Conservation (phyloP, 2,113 vertebrate genomes). For the Clarias macrocephalus region DNA sequence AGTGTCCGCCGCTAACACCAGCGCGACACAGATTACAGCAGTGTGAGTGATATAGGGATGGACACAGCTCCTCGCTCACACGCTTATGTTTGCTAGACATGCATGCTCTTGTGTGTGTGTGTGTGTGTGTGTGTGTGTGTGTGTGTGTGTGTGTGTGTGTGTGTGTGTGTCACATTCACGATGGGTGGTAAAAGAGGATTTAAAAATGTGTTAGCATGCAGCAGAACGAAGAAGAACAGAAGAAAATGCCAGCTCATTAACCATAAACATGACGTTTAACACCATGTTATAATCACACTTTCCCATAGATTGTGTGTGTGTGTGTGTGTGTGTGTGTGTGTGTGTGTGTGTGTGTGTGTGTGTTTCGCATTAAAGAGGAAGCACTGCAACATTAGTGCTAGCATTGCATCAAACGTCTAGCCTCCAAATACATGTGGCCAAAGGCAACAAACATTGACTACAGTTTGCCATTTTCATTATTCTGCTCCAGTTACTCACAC, state of each 20-base stretch:
- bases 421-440: slow-evolving; percentile 1
- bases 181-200: slow-evolving; percentile 61
- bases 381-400: neutral
- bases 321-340: neutral
- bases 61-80: neutral
- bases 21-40: slow-evolving; percentile 14
- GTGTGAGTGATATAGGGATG: neutral
- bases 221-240: slow-evolving; percentile 20
- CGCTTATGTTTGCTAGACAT: slow-evolving; percentile 45
- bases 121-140: no score
- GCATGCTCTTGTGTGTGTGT: slow-evolving; percentile 35
- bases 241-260: neutral
- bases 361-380: no score
- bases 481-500: neutral
- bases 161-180: slow-evolving; percentile 51
- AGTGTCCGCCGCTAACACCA: neutral
- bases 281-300: neutral
- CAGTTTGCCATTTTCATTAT: slow-evolving; percentile 4
- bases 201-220: slow-evolving; percentile 50
- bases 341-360: neutral
- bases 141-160: slow-evolving; percentile 6
- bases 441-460: slow-evolving; percentile 16
- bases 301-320: neutral
- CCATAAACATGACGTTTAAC: neutral
- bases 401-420: neutral